Conservation (phyloP, 2,888 invertebrate species). For the Drosophila anomelani region DNA sequence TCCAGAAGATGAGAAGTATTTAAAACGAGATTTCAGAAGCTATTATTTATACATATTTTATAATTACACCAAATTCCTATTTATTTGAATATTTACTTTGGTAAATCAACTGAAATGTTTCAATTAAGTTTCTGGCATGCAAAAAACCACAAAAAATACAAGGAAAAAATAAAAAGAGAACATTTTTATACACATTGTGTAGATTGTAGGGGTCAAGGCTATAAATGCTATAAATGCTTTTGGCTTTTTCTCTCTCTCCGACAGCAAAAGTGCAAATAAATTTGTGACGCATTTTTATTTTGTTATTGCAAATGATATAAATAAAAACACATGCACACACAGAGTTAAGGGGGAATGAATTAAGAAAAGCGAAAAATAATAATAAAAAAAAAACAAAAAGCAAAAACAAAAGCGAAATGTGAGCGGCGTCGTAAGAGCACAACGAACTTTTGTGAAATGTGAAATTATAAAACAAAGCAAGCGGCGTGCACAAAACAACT, state of each 20-base stretch:
- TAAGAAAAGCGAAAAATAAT: constrained; percentile 5
- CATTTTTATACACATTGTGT: constrained; percentile 41
- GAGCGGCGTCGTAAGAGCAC: constrained; percentile 65
- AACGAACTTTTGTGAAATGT: constrained; percentile 71
- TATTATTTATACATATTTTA: no score
- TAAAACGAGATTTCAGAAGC: no score
- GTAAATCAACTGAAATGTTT: constrained; percentile 9
- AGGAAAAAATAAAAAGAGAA: constrained; percentile 24
- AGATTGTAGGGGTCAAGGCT: constrained; percentile 74
- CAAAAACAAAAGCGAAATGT: constrained; percentile 45
- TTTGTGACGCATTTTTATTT: constrained; percentile 72
- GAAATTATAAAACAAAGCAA: constrained; percentile 68
- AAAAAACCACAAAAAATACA: constrained; percentile 20
- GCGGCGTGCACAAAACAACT: constrained; percentile 10
- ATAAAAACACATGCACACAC: constrained; percentile 27
- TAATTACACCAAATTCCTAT: background rate
- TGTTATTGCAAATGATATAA: constrained; percentile 71
- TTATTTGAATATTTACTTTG: background rate
- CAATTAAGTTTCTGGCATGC: constrained; percentile 26
- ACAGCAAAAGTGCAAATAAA: constrained; percentile 71
- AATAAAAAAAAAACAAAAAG: background rate
- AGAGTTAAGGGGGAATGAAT: background rate
- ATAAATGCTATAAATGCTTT: constrained; percentile 61
- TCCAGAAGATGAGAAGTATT: no score
- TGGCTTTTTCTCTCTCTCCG: constrained; percentile 26